Evolutionary conservation across 2,888 invertebrate genomes (phyloP), one percentile per base, ranked within the genome.

Genomic region (Ormyrus nitidulus): DNA sequence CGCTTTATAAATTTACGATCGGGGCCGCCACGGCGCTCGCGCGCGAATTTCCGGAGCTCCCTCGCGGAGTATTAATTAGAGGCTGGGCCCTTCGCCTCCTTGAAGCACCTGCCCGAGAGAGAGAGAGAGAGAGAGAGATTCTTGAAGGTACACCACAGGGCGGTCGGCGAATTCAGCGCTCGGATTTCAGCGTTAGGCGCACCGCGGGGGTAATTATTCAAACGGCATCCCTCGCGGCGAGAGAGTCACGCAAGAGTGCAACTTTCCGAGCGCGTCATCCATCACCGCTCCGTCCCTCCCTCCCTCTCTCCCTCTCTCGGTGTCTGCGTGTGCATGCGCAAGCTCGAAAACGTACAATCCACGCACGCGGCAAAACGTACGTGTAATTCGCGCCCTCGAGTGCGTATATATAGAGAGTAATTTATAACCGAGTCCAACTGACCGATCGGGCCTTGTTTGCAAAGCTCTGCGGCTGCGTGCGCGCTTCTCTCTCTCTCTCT

Each of bases 191-290:
- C 51, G 66, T 62, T 48, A 19, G 84, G 85, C 86, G 85, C 88
- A 84, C 85, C 87, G 84, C 84, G 88, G 87, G 89, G 88, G 87
- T 89, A 90, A 90, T 90, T 90, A 90, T 89, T 90, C 90, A 89
- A 89, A 87, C 86, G 87, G 88, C 87, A 87, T 88, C 88, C 87
- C 87, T 86, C 85, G 85, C 85, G 86, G 86, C 86, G 82, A 79
- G 84, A 66, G 85, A 86, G 87, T 86, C 86, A 86, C 87, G 86
- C 87, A 77, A 86, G 86, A 84, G 85, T 83, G 73, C 73, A 68
- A 72, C 69, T 81, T 72, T 66, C 81, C 79, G 81, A 81, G 85
- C 84, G 84, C 85, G 83, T 88, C 86, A 88, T 90, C 88, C 87
- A 89, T 89, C 89, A 89, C 87, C 19, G 19, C 19, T 19, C 19